Evolutionary conservation across 2,888 invertebrate species (phyloP), one percentile per base, ranked within the genome.

Genomic region (Dolichopus griseipennis): DNA sequence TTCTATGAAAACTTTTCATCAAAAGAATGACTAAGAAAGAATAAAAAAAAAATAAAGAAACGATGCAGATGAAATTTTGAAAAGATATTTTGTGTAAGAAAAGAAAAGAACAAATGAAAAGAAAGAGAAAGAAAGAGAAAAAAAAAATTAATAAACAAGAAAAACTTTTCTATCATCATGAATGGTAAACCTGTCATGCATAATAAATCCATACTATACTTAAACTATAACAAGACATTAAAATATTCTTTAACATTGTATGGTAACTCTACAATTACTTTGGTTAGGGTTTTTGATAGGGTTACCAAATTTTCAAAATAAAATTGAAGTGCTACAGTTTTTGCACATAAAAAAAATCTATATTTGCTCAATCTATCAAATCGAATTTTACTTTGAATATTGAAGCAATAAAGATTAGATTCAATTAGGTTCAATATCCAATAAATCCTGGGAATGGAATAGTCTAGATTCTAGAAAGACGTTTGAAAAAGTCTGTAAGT

Each of bases 121-220:
- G 27, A 27, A 27, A 4, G 5, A 27, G 5, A 27, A 27, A 2
- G 5, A 27, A 27, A 27, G 5, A 27, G 5, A 27, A 27, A 2
- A 27, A 5, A 27, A 27, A 27, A 27, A 27, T 4, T 27, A 27
- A 27, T 27, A 27, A 27, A 52, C 18, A 18, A 52, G 15, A 52
- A 52, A 52, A 52, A 52, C 18, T 52, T 52, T 52, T 52, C 18
- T 15, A 18, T 52, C 52, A 52, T 52, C 52, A 52, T 52, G 52
- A 52, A 52, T 52, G 18, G 52, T 52, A 18, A 52, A 52, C 52
- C 52, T 52, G 52, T 52, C 52, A 52, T 52, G 52, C 52, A 52
- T 52, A 52, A 52, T 52, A 52, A 52, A 52, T 52, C 52, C n/a
- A n/a, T 52, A 52, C 10, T 52, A 52, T 52, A 37, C 8, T 8